These are phyloP conservation scores for Atlantisia rogersi DNA, from an alignment of 2,113 vertebrate species.

Conservation along the genomic window DNA sequence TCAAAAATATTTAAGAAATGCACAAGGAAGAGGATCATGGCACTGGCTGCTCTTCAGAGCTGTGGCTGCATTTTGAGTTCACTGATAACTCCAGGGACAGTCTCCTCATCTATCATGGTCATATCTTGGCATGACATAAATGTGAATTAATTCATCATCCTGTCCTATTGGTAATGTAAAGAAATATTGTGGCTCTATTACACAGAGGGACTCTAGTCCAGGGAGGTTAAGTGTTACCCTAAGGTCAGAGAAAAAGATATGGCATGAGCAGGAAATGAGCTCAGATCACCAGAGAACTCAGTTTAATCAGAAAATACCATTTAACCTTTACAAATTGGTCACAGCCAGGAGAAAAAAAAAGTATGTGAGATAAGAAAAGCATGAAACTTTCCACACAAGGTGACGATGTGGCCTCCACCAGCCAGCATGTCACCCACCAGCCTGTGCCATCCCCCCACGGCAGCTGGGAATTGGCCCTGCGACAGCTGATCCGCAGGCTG, in stretches of 20 bases:
- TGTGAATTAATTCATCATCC: neutral
- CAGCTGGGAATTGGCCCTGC: neutral
- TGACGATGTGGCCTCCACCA: rapidly evolving
- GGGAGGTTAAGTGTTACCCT: neutral
- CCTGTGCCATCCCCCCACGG: neutral
- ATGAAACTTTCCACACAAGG: neutral
- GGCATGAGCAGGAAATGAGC: neutral
- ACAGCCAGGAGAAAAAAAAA: neutral
- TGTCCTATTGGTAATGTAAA: neutral
- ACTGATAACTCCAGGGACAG: neutral
- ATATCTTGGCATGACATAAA: neutral
- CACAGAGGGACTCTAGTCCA: neutral
- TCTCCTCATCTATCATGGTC: neutral
- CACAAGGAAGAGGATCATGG: neutral
- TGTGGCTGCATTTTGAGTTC: neutral
- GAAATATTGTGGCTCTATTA: neutral
- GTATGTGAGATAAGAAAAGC: neutral
- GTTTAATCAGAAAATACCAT: neutral
- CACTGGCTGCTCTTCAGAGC: neutral
- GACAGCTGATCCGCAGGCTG: neutral
- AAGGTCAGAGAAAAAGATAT: neutral
- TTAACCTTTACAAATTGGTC: neutral
- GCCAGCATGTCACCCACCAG: neutral
- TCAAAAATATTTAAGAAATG: neutral
- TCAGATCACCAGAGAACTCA: neutral